A percentile compares a stretch with the other conserved stretches of the same genome.
Conservation (phyloP, 2,888 invertebrate species). For the Achlya flavicornis region DNA sequence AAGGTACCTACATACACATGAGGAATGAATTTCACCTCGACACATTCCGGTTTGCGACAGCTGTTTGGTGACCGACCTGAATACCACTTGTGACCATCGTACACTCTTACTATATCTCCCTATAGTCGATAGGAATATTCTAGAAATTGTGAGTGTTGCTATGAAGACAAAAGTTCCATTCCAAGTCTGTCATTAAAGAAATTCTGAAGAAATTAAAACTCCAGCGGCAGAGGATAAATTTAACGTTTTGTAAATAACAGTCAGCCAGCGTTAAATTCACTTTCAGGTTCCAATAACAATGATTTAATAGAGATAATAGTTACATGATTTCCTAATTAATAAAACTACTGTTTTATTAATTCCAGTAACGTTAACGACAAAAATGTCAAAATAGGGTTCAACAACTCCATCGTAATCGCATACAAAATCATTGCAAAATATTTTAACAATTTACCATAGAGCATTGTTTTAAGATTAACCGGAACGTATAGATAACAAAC, state of each 20-base stretch:
- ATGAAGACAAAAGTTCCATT: background rate
- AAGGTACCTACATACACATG: slow-evolving; percentile 29
- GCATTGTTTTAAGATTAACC: slow-evolving; percentile 16
- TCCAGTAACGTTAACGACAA: background rate
- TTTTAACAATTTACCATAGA: background rate
- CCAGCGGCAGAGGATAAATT: no score
- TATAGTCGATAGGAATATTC: slow-evolving; percentile 1
- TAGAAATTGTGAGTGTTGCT: background rate
- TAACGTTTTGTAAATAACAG: no score
- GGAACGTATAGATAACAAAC: slow-evolving; percentile 13
- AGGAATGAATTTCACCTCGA: slow-evolving; percentile 49
- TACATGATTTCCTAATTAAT: no score
- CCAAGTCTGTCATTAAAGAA: no score
- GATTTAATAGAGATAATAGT: no score
- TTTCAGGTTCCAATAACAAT: no score
- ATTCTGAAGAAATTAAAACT: no score
- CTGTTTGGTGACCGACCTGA: slow-evolving; percentile 41
- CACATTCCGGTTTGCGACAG: slow-evolving; percentile 41
- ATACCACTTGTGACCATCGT: slow-evolving; percentile 31
- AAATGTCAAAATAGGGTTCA: background rate
- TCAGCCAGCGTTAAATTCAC: no score
- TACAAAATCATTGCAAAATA: slow-evolving; percentile 9
- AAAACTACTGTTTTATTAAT: no score
- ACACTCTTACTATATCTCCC: slow-evolving; percentile 8
- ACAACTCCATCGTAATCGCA: background rate